These are phyloP conservation scores for Conger conger DNA, from an alignment of 2,113 vertebrate species.

Conservation along the genomic window DNA sequence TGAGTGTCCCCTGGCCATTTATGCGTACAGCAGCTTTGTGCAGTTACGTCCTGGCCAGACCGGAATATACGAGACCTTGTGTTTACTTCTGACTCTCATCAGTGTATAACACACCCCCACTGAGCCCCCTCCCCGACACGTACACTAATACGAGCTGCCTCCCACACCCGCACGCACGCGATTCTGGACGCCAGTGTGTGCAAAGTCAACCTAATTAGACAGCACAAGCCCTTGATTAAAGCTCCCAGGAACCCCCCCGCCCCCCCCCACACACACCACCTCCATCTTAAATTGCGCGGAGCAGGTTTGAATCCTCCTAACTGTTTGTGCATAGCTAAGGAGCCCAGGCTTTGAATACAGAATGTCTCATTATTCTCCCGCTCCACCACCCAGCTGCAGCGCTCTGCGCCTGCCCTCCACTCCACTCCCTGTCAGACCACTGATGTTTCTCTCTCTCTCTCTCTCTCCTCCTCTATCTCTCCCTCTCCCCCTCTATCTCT, in stretches of 20 bases:
- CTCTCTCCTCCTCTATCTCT: conserved; percentile 31
- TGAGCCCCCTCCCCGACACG: neutral
- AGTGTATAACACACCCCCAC: conserved; percentile 5
- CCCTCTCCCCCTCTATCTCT: no score
- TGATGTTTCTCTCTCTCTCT: conserved; percentile 30
- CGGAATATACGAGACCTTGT: neutral
- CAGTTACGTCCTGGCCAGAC: neutral
- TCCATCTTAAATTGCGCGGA: neutral
- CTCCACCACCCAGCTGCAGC: conserved; percentile 5
- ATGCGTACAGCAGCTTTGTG: neutral
- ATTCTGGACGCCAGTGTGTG: neutral
- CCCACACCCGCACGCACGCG: neutral
- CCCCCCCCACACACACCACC: no score
- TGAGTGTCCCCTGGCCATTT: neutral
- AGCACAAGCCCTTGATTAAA: neutral
- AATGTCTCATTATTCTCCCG: neutral
- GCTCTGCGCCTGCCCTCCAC: conserved; percentile 17
- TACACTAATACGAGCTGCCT: neutral
- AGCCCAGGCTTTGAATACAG: neutral
- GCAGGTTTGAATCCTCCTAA: neutral
- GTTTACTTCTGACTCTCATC: neutral
- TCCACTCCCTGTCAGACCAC: neutral
- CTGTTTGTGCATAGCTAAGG: conserved; percentile 16
- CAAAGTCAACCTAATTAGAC: neutral
- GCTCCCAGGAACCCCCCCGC: neutral